phyloP scores from a whole-genome alignment of 2,888 invertebrate species.

The Pherbina coryleti region DNA sequence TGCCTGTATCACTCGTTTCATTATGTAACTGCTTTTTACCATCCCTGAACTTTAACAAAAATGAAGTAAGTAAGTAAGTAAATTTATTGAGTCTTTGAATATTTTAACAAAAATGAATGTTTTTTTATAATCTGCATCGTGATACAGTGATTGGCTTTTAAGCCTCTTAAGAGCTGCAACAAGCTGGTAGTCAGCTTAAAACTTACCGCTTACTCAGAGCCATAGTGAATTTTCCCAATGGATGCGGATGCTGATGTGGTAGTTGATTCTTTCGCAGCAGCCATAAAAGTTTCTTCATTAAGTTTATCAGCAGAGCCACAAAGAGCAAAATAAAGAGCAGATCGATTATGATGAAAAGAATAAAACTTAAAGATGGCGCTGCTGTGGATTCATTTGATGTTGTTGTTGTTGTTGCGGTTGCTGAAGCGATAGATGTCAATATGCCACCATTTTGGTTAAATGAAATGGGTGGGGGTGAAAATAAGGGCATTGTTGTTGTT shows the following conservation, averaged over 20 bases:
- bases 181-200: neutral
- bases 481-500: conserved; percentile 37
- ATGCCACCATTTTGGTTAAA: conserved; percentile 43
- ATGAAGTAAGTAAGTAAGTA: no score
- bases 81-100: no score
- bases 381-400: conserved; percentile 39
- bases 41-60: no score
- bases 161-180: no score
- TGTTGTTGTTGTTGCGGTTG: conserved; percentile 42
- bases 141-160: no score
- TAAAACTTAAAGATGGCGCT: conserved; percentile 59
- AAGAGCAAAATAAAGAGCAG: conserved; percentile 78
- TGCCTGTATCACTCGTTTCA: neutral
- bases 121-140: no score
- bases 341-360: conserved; percentile 73
- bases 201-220: conserved; percentile 71
- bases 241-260: conserved; percentile 51
- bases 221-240: conserved; percentile 74
- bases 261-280: conserved; percentile 71
- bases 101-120: no score
- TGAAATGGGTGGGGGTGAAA: conserved; percentile 52
- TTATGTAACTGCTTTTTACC: no score
- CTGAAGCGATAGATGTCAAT: conserved; percentile 26
- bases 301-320: conserved; percentile 77
- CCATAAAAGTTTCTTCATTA: conserved; percentile 74